Evolutionary conservation across 2,888 invertebrate species (phyloP).

Genomic region (Oeneis ivallda): DNA sequence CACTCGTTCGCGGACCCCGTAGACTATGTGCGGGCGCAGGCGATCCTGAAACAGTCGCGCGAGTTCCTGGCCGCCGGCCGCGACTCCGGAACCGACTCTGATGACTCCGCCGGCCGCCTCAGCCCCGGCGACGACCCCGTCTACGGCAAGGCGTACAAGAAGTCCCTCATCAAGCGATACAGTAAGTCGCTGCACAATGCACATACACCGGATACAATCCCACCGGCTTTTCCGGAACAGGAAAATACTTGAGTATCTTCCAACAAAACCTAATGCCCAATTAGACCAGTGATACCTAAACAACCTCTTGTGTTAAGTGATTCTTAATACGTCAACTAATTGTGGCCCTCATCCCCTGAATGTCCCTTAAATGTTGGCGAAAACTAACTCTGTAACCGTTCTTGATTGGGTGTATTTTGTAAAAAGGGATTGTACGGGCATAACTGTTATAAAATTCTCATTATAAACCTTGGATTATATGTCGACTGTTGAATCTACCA

Average conservation of each 20-base stretch:
- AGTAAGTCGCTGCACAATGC: constrained; percentile 85
- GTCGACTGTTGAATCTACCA: background rate
- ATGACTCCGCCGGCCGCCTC: constrained; percentile 88
- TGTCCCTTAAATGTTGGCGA: background rate
- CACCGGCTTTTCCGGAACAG: background rate
- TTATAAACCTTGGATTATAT: no score
- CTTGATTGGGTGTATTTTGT: no score
- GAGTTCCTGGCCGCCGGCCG: constrained; percentile 78
- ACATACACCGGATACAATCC: background rate
- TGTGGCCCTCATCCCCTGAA: background rate
- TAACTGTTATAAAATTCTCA: no score
- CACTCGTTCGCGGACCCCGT: constrained; percentile 76
- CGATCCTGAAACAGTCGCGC: constrained; percentile 76
- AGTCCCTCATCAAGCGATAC: constrained; percentile 95
- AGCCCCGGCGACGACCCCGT: constrained; percentile 81
- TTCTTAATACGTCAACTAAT: no score
- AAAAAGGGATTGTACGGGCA: no score
- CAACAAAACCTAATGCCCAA: no score
- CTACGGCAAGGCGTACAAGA: constrained; percentile 89
- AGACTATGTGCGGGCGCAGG: constrained; percentile 75
- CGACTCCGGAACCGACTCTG: constrained; percentile 90
- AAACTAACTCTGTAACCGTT: no score
- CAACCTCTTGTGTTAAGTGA: no score
- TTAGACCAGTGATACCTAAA: no score
- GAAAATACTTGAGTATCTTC: no score